Conservation (phyloP, 2,888 invertebrate genomes). For the Melipona beecheii region DNA sequence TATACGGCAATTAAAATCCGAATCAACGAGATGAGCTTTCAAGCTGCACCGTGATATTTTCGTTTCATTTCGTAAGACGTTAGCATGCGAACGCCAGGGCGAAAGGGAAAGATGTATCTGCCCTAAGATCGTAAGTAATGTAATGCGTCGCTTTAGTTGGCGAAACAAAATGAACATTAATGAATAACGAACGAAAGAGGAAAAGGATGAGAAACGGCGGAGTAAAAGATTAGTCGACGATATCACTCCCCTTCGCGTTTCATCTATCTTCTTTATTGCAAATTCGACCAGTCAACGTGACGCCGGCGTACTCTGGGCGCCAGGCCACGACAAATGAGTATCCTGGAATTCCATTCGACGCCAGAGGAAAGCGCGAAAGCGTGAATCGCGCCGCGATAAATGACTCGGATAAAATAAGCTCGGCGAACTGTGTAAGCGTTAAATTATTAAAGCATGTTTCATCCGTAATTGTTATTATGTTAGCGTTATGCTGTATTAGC, state of each 20-base stretch:
- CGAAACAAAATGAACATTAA: constrained; percentile 66
- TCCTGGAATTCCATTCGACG: constrained; percentile 68
- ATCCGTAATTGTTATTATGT: constrained; percentile 2
- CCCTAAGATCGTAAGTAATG: neutral
- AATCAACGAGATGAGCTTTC: no score
- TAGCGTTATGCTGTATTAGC: neutral
- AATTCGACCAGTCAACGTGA: constrained; percentile 72
- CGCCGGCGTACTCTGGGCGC: constrained; percentile 41
- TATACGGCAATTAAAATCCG: no score
- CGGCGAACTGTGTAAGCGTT: constrained; percentile 14
- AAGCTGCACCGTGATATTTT: no score
- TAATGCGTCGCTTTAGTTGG: constrained; percentile 16
- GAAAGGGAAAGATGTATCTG: neutral
- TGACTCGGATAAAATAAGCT: constrained; percentile 58
- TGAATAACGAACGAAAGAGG: constrained; percentile 70
- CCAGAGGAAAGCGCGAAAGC: constrained; percentile 32
- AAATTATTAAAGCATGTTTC: constrained; percentile 5
- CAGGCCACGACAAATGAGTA: constrained; percentile 66
- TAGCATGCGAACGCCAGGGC: no score
- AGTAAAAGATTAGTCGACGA: constrained; percentile 67
- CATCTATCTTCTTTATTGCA: constrained; percentile 74
- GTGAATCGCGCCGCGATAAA: constrained; percentile 59
- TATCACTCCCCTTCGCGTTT: constrained; percentile 52
- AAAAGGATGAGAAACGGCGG: constrained; percentile 55
- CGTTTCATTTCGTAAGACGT: no score